These are phyloP conservation scores for Lophura nycthemera DNA, from an alignment of 2,113 vertebrate genomes.

Conservation along the genomic window DNA sequence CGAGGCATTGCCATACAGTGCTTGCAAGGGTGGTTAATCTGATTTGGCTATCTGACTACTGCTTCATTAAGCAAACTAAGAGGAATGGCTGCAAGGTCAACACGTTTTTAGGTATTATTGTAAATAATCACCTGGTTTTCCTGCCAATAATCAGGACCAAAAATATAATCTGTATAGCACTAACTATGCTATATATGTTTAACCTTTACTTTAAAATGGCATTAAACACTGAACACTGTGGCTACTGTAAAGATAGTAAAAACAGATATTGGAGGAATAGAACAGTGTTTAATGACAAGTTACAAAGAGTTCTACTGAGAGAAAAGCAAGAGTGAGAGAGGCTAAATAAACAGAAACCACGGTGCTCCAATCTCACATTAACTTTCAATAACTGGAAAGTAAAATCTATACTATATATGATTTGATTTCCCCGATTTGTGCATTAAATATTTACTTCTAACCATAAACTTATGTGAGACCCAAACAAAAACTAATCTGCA, in stretches of 20 bases:
- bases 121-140: slow-evolving; percentile 51
- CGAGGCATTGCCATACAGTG: neutral
- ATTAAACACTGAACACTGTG: slow-evolving; percentile 31
- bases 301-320: slow-evolving; percentile 55
- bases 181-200: neutral
- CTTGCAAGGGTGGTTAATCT: neutral
- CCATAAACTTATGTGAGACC: slow-evolving; percentile 55
- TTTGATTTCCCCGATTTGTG: slow-evolving; percentile 66
- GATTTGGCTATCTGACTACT: neutral
- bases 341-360: slow-evolving; percentile 62
- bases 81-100: slow-evolving; percentile 35
- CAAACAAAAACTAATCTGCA: slow-evolving; percentile 77
- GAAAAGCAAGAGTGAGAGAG: slow-evolving; percentile 43
- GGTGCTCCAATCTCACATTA: slow-evolving; percentile 38
- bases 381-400: slow-evolving; percentile 15
- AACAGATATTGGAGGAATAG: slow-evolving; percentile 47
- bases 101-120: neutral
- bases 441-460: slow-evolving; percentile 79
- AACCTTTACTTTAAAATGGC: slow-evolving; percentile 34
- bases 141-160: neutral
- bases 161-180: slow-evolving; percentile 2
- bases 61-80: neutral
- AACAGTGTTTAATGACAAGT: slow-evolving; percentile 53
- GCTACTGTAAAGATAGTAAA: slow-evolving; percentile 52
- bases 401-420: slow-evolving; percentile 4